Base-by-base conservation (phyloP, 1,140 invertebrate species). In the Acyrthosiphon pisum region DNA sequence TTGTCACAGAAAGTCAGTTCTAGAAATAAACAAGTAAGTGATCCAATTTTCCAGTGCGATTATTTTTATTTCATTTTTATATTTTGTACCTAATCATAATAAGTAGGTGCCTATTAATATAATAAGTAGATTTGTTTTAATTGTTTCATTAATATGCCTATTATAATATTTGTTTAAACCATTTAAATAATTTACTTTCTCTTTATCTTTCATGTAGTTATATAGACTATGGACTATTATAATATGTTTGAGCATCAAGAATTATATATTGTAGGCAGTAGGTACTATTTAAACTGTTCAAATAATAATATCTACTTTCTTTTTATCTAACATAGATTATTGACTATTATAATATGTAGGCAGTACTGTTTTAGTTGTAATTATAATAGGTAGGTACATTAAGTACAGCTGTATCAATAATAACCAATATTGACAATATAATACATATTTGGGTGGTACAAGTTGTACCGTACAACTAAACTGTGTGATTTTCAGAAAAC, bases 11-110 rank as follows among this genome's bases (percentile, higher is more conserved):
- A 30, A 8, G 0, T 93, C 9, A 86, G 35, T n/a, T 41, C 48
- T 35, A 93, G 91, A 93, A 93, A 84, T 30, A 93, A 93, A n/a
- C 46, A 86, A 41, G 91, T 86, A 86, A 41, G 90, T 81, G 8
- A 56, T 44, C 35, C 9, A 44, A 83, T 68, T 68, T 68, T 68
- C 4, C 1, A 68, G 30, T 68, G 11, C 0, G 11, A 68, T n/a
- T 68, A 68, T 68, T 68, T 68, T n/a, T n/a, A n/a, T 68, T 68
- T 68, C 14, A 68, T 68, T 68, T 18, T n/a, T 68, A 18, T 18
- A 68, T 68, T 68, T 68, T 68, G 14, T 68, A n/a, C n/a, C n/a
- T n/a, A n/a, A 68, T 68, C 20, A 53, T 22, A 14, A 3, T 18
- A 18, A n/a, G n/a, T 18, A 68, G 4, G 14, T 68, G n/a, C 30